A percentile compares a stretch with the other conserved stretches of the same genome.
phyloP scores from a whole-genome alignment of 2,113 vertebrate species.

The Paratilapia polleni region DNA sequence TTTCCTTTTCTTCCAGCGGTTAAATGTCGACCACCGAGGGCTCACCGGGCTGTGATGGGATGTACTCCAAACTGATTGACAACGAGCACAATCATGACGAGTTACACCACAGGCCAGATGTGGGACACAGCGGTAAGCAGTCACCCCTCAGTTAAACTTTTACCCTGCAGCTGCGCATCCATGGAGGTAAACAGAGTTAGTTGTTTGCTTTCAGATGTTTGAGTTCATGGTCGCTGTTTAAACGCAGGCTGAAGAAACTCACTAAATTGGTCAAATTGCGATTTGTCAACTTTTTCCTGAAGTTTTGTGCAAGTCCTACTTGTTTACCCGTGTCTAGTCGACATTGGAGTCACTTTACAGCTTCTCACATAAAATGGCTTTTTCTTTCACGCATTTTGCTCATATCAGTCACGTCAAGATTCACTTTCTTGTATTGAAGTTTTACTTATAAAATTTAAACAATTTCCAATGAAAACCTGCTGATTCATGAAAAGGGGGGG shows the following conservation, averaged over 20 bases:
- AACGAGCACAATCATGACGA: conserved; percentile 16
- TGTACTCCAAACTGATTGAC: conserved; percentile 69
- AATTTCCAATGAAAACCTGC: too few species aligned
- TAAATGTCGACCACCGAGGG: conserved; percentile 22
- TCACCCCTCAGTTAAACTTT: background rate
- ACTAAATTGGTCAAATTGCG: background rate
- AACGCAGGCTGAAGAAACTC: background rate
- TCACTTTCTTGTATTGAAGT: too few species aligned
- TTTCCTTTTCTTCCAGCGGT: background rate
- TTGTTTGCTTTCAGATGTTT: background rate
- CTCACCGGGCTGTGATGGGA: conserved; percentile 22
- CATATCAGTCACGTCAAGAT: background rate
- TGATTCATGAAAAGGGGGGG: too few species aligned
- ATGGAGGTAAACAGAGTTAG: background rate
- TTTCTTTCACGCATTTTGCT: background rate
- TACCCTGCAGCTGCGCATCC: background rate
- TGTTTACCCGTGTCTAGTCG: background rate
- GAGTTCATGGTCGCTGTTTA: background rate
- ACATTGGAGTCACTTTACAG: background rate
- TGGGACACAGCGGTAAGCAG: conserved; percentile 34
- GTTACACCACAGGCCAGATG: conserved; percentile 19
- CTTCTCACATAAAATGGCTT: background rate
- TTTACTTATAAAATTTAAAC: too few species aligned
- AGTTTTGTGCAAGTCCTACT: background rate
- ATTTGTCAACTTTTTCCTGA: background rate